A percentile compares a stretch with the other conserved stretches of the same genome.
Conservation (phyloP, 2,888 invertebrate genomes). For the Lumbricus terrestris region DNA sequence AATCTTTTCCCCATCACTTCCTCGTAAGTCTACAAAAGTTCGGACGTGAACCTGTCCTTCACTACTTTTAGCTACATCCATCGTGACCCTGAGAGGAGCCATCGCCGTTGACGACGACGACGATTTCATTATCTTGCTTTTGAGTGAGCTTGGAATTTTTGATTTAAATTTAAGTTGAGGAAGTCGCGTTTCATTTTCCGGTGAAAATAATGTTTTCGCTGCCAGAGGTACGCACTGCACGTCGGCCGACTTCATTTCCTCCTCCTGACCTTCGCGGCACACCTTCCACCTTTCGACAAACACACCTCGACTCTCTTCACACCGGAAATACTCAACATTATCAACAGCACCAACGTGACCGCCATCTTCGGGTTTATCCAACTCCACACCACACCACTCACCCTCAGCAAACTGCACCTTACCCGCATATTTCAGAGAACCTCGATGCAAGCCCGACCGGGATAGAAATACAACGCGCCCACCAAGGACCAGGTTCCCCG, state of each 20-base stretch:
- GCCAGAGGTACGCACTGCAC: neutral
- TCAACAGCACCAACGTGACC: neutral
- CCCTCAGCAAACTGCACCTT: neutral
- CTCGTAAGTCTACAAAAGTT: neutral
- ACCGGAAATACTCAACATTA: neutral
- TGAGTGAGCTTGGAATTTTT: conserved; percentile 9
- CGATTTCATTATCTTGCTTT: neutral
- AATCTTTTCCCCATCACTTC: neutral
- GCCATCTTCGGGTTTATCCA: neutral
- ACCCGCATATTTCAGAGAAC: neutral
- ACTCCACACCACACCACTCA: neutral
- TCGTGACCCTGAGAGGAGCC: neutral
- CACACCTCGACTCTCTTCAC: neutral
- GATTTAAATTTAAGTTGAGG: conserved; percentile 12
- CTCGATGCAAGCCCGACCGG: neutral
- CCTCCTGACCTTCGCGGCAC: neutral
- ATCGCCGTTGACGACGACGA: neutral
- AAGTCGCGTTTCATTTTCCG: neutral
- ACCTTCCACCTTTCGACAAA: neutral
- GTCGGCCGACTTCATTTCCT: neutral
- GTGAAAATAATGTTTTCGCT: neutral
- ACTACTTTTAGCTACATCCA: neutral
- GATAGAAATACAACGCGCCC: neutral
- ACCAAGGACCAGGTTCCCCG: neutral
- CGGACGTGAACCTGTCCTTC: neutral